Evolutionary conservation across 2,797 vertebrate species (phyloP), one percentile per base, ranked within the genome.

Genomic region (Taenioides sp.): DNA sequence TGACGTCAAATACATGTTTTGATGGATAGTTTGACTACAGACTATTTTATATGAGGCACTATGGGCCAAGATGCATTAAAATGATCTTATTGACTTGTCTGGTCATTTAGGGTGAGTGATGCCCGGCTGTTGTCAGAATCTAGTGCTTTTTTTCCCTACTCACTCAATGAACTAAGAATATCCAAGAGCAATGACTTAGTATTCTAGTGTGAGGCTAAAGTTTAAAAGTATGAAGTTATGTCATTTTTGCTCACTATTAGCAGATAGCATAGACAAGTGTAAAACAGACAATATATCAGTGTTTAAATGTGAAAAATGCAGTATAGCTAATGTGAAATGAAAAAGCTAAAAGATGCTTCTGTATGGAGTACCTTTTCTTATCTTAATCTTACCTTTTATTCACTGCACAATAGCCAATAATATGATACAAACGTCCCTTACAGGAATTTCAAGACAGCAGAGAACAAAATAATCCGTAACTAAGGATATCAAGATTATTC

Each of bases 1-100:
- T 58, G 64, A 72, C 73, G 64, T 65, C 22, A 37, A 65, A 40
- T 79, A 71, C 70, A 65, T 77, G 70, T 49, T 52, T 83, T 80
- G 76, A 76, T 82, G 74, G 84, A 83, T 81, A 28, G 25, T 27
- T 17, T 0, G 77, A 81, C 77, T 82, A 77, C 76, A 65, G 73
- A 72, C 55, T 81, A 69, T 72, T 83, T 70, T 71, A 59, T 50
- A 25, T 59, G 67, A 67, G 20, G 25, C 18, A 54, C 52, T 67
- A 31, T 11, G 28, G 43, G 54, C 74, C 55, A 59, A 62, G 70
- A 73, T 73, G 73, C 80, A 75, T 78, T 72, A 73, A 59, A 59
- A 31, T 74, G 82, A 67, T 54, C 25, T 22, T 71, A 85, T 86
- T 71, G 81, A 89, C 84, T 71, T 75, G 20, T 65, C 10, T 55